phyloP scores from a whole-genome alignment of 2,797 vertebrate genomes.

The Cyclopterus lumpus region DNA sequence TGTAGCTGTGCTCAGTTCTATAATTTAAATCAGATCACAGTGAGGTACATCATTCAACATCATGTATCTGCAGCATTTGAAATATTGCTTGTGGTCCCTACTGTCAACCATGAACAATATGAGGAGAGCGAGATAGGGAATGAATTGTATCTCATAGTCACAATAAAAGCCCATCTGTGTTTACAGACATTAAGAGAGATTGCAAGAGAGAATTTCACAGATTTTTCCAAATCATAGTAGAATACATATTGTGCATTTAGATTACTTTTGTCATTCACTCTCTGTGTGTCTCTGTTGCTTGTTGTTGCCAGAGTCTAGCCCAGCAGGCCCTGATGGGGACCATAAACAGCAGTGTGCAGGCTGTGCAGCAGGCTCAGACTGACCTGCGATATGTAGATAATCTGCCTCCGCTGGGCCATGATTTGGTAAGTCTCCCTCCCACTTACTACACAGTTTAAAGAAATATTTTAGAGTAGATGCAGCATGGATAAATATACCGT shows the following conservation, averaged over 20 bases:
- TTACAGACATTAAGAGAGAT: slow-evolving; percentile 20
- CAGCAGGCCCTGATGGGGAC: slow-evolving; percentile 99
- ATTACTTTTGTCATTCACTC: slow-evolving; percentile 30
- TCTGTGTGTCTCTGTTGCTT: slow-evolving; percentile 41
- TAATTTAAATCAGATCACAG: neutral
- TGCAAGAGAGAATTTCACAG: slow-evolving; percentile 10
- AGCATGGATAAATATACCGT: neutral
- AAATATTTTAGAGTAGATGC: slow-evolving; percentile 22
- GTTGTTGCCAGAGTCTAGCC: slow-evolving; percentile 89
- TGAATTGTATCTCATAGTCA: neutral
- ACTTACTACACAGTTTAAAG: slow-evolving; percentile 11
- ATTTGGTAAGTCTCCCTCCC: slow-evolving; percentile 87
- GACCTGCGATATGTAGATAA: slow-evolving; percentile 94
- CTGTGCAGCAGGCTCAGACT: slow-evolving; percentile 93
- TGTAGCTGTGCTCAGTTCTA: neutral
- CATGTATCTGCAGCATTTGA: neutral
- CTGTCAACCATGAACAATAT: slow-evolving; percentile 18
- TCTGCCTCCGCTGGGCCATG: slow-evolving; percentile 96
- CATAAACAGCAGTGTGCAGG: slow-evolving; percentile 98
- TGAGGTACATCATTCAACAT: neutral
- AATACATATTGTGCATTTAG: neutral
- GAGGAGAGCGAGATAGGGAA: slow-evolving; percentile 7
- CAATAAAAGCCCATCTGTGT: slow-evolving; percentile 26
- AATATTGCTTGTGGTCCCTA: slow-evolving; percentile 17
- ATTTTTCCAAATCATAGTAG: neutral